Base-by-base conservation (phyloP, 2,797 vertebrate genomes). In the Lacerta bilineata region DNA sequence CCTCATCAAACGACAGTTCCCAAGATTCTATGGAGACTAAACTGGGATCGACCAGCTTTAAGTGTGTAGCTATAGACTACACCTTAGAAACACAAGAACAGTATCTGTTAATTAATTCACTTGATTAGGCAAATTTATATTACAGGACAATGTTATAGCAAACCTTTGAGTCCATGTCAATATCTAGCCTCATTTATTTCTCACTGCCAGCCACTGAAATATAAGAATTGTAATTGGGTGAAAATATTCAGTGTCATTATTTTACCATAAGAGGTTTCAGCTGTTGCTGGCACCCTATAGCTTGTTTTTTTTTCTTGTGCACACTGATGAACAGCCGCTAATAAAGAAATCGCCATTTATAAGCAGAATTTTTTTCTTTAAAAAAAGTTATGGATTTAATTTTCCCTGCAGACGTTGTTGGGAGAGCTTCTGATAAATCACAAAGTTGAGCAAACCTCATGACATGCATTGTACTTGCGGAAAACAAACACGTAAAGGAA, bases 241-340 rank as follows among this genome's bases (percentile, higher is more conserved):
- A 87, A 74, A 93, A 81, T 80, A 66, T 87, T 85, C 75, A 59
- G 43, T 41, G 72, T 59, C 46, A 88, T 85, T 86, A 7, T n/a
- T 91, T 91, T 90, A 90, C 55, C 59, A 92, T 83, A 88, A 80
- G 75, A 77, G 46, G 20, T 11, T 79, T 90, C 13, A 0, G 23
- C 81, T 91, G 79, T 78, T 55, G 77, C 15, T 83, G 75, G 79
- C 79, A 90, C 50, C n/a, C 27, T 80, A 86, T 84, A 84, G 89
- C 10, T 84, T 39, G 64, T 80, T 33, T 92, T 92, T 18, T 80
- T 91, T 50, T 50, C 87, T 59, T 85, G 41, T 83, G 74, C 36
- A 83, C 83, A 90, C 83, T 90, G 84, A 88, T 88, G 87, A 92
- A 88, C 91, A 78, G 83, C 5, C 29, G 50, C 50, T 88, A 89